Conservation (phyloP, 2,113 vertebrate species). For the Macrotus californicus region DNA sequence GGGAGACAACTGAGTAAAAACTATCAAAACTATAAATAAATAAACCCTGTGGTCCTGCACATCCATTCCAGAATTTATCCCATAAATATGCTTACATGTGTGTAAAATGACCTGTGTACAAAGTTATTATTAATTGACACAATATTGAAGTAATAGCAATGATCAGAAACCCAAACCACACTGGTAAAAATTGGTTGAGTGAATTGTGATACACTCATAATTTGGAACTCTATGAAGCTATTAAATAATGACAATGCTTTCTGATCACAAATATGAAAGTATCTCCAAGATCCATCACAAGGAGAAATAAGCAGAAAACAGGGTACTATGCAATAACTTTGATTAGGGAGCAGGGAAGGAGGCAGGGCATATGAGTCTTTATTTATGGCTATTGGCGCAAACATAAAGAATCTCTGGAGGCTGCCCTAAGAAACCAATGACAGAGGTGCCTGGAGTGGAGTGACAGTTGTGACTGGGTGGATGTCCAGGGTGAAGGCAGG, state of each 20-base stretch:
- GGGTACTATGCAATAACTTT: not conserved
- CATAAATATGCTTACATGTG: not conserved
- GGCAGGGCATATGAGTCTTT: not conserved
- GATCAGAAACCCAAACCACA: conserved; percentile 3
- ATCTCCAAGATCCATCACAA: not conserved
- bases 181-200: not conserved
- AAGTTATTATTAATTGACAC: conserved; percentile 6
- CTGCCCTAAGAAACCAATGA: not conserved
- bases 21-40: conserved; percentile 37
- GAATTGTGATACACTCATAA: not conserved
- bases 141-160: not conserved
- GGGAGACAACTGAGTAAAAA: conserved; percentile 13
- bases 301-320: conserved; percentile 10
- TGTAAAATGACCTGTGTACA: not conserved
- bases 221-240: not conserved
- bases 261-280: not conserved
- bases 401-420: not conserved
- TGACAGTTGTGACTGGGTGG: not conserved
- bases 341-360: not conserved
- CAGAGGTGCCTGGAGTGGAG: not conserved
- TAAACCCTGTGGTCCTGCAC: not conserved
- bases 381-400: not conserved
- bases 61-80: conserved; percentile 27
- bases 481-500: not conserved
- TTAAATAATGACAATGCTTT: not conserved